Percentiles rank a stretch among this genome's conserved stretches.
Conservation (phyloP, 2,113 vertebrate species). For the Arizona elegans region DNA sequence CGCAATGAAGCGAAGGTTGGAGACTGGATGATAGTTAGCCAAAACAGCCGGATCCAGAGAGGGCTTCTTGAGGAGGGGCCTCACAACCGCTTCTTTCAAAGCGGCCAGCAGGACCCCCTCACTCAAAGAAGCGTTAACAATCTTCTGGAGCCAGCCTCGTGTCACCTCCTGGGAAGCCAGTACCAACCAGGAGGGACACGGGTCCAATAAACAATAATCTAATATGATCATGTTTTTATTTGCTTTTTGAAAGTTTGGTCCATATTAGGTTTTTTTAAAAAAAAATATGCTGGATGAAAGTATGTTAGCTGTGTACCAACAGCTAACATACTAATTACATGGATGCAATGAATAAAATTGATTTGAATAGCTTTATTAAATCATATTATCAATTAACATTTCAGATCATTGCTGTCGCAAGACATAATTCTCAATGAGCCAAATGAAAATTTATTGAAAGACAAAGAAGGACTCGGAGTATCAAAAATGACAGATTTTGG, state of each 20-base stretch:
- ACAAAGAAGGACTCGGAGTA: conserved; percentile 81
- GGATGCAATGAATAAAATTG: background rate
- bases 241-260: background rate
- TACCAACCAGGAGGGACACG: too few species aligned
- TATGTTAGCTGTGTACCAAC: background rate
- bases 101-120: too few species aligned
- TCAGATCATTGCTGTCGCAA: background rate
- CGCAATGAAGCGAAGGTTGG: too few species aligned
- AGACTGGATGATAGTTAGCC: too few species aligned
- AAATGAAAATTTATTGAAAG: conserved; percentile 67
- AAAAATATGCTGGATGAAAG: background rate
- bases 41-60: too few species aligned
- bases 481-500: conserved; percentile 80
- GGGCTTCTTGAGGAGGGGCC: too few species aligned
- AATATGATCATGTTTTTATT: background rate
- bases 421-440: conserved; percentile 23
- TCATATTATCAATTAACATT: background rate
- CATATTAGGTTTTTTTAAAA: background rate
- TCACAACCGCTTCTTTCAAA: too few species aligned
- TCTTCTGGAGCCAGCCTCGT: too few species aligned
- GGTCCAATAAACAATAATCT: background rate
- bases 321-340: background rate
- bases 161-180: too few species aligned
- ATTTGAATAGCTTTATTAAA: background rate
- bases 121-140: too few species aligned